Conservation (phyloP, 1,140 invertebrate genomes). For the Pseudachorutes palmiensis region DNA sequence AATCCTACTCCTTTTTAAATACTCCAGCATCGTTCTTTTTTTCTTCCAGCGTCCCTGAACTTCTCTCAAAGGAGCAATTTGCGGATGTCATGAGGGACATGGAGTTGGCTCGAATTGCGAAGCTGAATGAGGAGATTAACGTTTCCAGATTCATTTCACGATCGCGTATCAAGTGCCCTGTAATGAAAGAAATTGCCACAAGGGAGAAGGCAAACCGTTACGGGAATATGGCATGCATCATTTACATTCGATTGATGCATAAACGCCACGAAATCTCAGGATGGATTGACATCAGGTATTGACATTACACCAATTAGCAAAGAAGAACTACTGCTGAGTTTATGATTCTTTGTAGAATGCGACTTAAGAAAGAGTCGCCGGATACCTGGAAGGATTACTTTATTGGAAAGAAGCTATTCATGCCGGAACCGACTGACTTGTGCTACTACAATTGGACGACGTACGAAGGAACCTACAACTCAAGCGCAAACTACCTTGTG, state of each 20-base stretch:
- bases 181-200: conserved; percentile 24
- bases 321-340: neutral
- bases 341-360: neutral
- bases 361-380: neutral
- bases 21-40: neutral
- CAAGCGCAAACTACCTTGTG: conserved; percentile 22
- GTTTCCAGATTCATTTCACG: neutral
- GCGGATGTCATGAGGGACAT: conserved; percentile 9
- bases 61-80: conserved; percentile 18
- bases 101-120: conserved; percentile 1
- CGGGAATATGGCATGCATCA: conserved; percentile 18
- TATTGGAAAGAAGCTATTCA: conserved; percentile 5
- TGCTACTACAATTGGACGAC: conserved; percentile 32
- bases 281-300: conserved; percentile 26
- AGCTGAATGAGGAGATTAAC: conserved; percentile 13
- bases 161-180: conserved; percentile 7
- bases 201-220: conserved; percentile 21
- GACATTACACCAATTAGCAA: neutral
- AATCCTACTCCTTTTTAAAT: too few species aligned
- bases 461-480: conserved; percentile 20
- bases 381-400: conserved; percentile 20
- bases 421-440: conserved; percentile 21
- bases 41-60: conserved; percentile 24
- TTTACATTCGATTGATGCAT: conserved; percentile 24
- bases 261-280: conserved; percentile 31